Conservation (phyloP, 2,888 invertebrate genomes). For the Dichetophora obliterata region DNA sequence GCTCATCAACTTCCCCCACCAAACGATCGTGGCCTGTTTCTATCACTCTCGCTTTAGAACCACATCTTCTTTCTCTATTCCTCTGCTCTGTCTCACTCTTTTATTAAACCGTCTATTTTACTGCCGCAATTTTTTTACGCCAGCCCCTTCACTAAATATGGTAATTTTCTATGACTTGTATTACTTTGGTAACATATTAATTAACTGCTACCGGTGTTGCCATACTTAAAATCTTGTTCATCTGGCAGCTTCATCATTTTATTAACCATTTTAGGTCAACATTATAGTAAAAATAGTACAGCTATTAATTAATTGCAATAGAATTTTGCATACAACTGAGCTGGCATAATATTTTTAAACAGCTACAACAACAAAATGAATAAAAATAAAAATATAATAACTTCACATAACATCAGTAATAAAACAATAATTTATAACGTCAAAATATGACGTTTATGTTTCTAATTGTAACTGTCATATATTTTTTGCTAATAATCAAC, state of each 20-base stretch:
- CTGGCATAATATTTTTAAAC: not conserved
- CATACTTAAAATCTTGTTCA: constrained; percentile 16
- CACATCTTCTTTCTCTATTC: not conserved
- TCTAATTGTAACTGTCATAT: constrained; percentile 52
- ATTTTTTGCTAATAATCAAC: not conserved
- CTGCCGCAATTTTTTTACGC: not conserved
- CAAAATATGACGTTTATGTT: constrained; percentile 58
- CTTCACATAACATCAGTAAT: not conserved
- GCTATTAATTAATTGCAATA: constrained; percentile 19
- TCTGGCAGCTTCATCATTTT: constrained; percentile 5
- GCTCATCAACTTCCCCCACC: not conserved
- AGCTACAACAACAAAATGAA: constrained; percentile 11
- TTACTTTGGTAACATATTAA: constrained; percentile 19
- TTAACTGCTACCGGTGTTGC: constrained; percentile 27
- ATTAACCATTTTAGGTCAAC: constrained; percentile 22
- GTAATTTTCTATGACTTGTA: constrained; percentile 2
- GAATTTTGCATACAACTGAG: constrained; percentile 18
- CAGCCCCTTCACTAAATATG: constrained; percentile 22
- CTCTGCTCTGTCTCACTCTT: not conserved
- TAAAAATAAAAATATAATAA: constrained; percentile 52
- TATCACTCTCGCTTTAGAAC: not conserved
- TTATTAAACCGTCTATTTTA: not conserved
- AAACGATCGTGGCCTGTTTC: not conserved
- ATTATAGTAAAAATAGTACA: constrained; percentile 10
- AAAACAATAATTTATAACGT: constrained; percentile 58